Base-by-base conservation (phyloP, 2,797 vertebrate genomes). In the Manis javanica region DNA sequence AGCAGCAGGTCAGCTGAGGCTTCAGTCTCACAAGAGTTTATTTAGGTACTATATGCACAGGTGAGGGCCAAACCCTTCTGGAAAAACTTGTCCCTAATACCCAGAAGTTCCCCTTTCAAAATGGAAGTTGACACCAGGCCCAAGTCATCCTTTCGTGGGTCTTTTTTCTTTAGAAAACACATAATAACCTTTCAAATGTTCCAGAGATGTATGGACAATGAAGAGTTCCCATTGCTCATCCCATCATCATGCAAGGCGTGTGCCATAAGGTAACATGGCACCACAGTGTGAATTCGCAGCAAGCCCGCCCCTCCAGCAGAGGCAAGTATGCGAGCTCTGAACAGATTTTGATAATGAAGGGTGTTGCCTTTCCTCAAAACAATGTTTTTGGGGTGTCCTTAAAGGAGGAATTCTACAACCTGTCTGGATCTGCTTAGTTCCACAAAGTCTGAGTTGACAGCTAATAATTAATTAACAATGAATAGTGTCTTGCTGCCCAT, bases 391-490 rank as follows among this genome's bases (percentile, higher is more conserved):
- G 88, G 95, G 97, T 98, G 96, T 98, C 97, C 98, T 97, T 98
- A 98, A 97, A 98, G 88, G 96, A 98, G 93, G 94, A 98, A 98
- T 98, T 98, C 96, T 97, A 97, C 95, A 98, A 97, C 94, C 97
- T 97, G 96, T 87, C 92, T 98, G 95, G 97, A 96, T 97, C 93
- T 98, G 98, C 97, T 97, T 98, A 97, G 96, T 98, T 98, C 96
- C 97, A 98, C 97, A 97, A 97, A 98, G 97, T 97, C 96, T 71
- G 96, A 98, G 98, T 97, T 98, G 98, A 98, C 98, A 98, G 95
- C 98, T 97, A 98, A 98, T 98, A 99, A 98, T 98, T 98, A 99
- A 98, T 98, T 97, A 98, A 98, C 98, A 98, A 98, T 98, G 98
- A 98, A 97, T 78, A 97, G 94, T 97, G 98, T 98, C 98, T 98